Base-by-base conservation (phyloP, 2,113 vertebrate genomes). In the Ia io region DNA sequence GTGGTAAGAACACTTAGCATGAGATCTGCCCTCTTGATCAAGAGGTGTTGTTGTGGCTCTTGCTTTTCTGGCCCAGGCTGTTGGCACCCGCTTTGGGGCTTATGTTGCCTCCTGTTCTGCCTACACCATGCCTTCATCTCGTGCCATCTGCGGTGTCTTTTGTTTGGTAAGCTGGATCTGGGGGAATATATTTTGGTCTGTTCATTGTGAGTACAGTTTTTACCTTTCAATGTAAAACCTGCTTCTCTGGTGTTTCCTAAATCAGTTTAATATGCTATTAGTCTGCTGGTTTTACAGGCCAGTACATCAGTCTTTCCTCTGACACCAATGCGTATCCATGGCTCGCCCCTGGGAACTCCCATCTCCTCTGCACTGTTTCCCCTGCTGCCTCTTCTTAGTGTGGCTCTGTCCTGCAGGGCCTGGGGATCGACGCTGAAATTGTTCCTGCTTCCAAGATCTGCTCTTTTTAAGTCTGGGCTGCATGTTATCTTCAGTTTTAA, bases 91-190 rank as follows among this genome's bases (percentile, higher is more conserved):
- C 13, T 82, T 32, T 2, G 56, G 32, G 80, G 67, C 20, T 76
- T 9, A 3, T 1, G 42, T 61, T 9, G 10, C 28, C 65, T 44
- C 67, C 47, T n/a, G 9, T 89, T n/a, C 73, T 10, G 17, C n/a
- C 49, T 16, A 3, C 37, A 6, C 44, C 2, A 1, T 1, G 12
- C 37, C 83, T 20, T 37, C 23, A 4, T 86, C 63, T 59, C 9
- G 0, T 2, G n/a, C 59, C 37, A 10, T 28, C 51, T 3, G 9
- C 53, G 84, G 11, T 82, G 67, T 65, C 59, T 73, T 84, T 71
- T 83, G 69, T 73, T 94, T 83, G 77, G n/a, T 67, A 74, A 91
- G 67, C 53, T 76, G 49, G 35, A n/a, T 65, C 91, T 78, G 28
- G 51, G 23, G 23, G 49, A 47, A 9, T 71, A 7, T 59, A 7